These are phyloP conservation scores for Mellilla xanthometata DNA, from an alignment of 2,888 invertebrate genomes.

Conservation along the genomic window DNA sequence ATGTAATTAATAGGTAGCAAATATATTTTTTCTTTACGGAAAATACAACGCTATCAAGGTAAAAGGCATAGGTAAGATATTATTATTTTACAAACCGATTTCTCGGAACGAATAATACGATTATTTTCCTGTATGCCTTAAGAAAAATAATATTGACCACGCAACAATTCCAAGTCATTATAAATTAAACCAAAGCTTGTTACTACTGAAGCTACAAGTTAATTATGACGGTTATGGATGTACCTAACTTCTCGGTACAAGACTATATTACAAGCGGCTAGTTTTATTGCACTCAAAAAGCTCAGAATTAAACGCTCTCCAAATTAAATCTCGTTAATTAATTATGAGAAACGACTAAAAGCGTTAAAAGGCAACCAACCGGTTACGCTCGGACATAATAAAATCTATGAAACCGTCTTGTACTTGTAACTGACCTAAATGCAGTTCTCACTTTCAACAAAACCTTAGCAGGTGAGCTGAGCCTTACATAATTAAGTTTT, in stretches of 20 bases:
- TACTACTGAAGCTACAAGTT: conserved; percentile 26
- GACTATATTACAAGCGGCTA: conserved; percentile 26
- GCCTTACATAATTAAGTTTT: conserved; percentile 51
- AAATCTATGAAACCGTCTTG: conserved; percentile 33
- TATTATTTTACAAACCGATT: conserved; percentile 7
- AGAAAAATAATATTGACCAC: conserved; percentile 29
- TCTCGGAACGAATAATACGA: conserved; percentile 34
- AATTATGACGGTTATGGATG: conserved; percentile 39
- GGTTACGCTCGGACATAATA: conserved; percentile 36
- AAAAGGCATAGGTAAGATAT: no score
- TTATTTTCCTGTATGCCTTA: conserved; percentile 28
- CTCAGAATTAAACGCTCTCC: conserved; percentile 41
- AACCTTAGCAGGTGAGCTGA: conserved; percentile 42
- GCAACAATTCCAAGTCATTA: conserved; percentile 25
- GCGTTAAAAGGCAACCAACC: conserved; percentile 32
- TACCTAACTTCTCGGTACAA: conserved; percentile 42
- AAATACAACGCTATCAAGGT: no score
- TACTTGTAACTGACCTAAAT: conserved; percentile 31
- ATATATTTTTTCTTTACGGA: no score
- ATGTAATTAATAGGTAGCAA: no score
- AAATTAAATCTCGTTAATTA: conserved; percentile 39
- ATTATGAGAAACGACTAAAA: conserved; percentile 34
- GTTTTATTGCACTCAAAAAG: conserved; percentile 31
- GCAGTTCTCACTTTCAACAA: conserved; percentile 49
- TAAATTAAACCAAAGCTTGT: conserved; percentile 30